Base-by-base conservation (phyloP, 2,797 vertebrate species). In the Danio albolineatus region DNA sequence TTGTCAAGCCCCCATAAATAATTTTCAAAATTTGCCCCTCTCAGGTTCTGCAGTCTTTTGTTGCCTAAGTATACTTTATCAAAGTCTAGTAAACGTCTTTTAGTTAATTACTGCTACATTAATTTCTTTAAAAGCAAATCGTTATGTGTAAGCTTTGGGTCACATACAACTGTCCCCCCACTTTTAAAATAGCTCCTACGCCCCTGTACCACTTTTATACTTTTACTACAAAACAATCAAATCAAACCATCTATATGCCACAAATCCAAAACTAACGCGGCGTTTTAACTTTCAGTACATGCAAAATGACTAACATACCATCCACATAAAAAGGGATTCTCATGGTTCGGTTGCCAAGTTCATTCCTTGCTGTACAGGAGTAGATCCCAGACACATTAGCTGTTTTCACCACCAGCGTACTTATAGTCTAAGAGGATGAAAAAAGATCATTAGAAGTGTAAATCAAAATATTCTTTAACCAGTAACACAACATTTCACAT, bases 351-450 rank as follows among this genome's bases (percentile, higher is more conserved):
- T 1, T 21, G n/a, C 91, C 94, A 0, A 82, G 4, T 56, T 88
- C 84, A 87, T 96, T 97, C 59, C 76, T 70, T 57, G 95, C 96
- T 80, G 86, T 7, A 4, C 97, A 98, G 83, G 83, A 86, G 74
- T 91, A 98, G 6, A 88, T 77, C 4, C 96, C 97, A 0, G 96
- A 96, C 16, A 91, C 73, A 0, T 84, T 94, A 16, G 94, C 94
- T 56, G 89, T 76, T 60, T 88, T 88, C 14, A 89, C 87, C 36
- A 88, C 91, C 73, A 98, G 87, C 0, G 86, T 95, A 81, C 96
- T 95, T 78, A 94, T 85, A n/a, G 91, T 91, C 96, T 98, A 79
- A 53, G 79, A 77, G 38, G 82, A 73, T 56, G 61, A 48, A 70
- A 77, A 87, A 62, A 71, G 0, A 79, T 4, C 14, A 46, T 82